Conservation (phyloP, 2,888 invertebrate species). For the Cephus pygmeus region DNA sequence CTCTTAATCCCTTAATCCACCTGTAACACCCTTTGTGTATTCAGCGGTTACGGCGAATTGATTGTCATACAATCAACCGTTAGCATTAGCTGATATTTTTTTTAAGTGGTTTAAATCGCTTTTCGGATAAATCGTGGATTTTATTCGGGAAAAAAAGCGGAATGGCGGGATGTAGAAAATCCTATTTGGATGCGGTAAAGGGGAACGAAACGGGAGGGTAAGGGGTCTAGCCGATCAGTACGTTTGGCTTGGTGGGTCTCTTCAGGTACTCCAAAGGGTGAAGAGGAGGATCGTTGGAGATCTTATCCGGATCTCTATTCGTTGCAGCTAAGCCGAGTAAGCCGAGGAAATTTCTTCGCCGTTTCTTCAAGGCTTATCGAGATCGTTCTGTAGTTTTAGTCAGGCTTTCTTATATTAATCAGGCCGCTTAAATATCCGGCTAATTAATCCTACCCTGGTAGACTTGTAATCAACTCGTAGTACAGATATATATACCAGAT, state of each 20-base stretch:
- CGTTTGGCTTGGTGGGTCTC: not conserved
- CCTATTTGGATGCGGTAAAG: not conserved
- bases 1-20: not conserved
- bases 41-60: not conserved
- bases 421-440: not conserved
- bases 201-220: not conserved
- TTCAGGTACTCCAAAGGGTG: not conserved
- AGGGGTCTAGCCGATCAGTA: not conserved
- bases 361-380: not conserved
- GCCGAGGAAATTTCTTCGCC: not conserved
- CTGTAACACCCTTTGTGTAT: not conserved
- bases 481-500: not conserved
- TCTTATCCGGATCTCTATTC: not conserved
- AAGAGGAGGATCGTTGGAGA: not conserved
- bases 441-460: not conserved
- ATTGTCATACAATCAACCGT: not conserved
- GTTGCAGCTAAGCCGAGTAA: not conserved
- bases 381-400: not conserved
- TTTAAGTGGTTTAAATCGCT: not conserved
- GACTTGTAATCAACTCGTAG: not conserved
- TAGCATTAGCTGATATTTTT: not conserved
- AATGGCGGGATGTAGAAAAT: not conserved
- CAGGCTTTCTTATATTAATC: constrained; percentile 1
- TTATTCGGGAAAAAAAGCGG: not conserved
- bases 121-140: not conserved